Evolutionary conservation across 2,888 invertebrate species (phyloP), one percentile per base, ranked within the genome.

Genomic region (Hypomecis punctinalis): DNA sequence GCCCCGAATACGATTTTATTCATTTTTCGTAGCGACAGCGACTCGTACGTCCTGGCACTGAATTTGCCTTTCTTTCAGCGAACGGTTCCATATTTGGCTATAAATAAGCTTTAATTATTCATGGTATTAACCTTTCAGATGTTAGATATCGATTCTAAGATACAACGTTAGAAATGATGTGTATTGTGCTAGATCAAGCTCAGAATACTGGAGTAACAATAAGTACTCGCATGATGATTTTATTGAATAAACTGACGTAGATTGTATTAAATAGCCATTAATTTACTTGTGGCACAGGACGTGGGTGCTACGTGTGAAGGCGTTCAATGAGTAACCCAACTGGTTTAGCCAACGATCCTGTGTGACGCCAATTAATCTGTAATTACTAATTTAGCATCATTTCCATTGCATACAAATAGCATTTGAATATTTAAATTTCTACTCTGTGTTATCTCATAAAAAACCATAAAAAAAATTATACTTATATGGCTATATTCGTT

Each of bases 21-120:
- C 86, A 92, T 92, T 92, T 92, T 92, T 92, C 91, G 92, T 73
- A 84, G 79, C 83, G 83, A 87, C 90, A 88, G 90, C 75, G 90
- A 85, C 90, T 86, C 79, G 91, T 74, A 90, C 92, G 76, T 76
- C 80, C 89, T 92, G 92, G 91, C 78, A 93, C 92, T 85, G 89
- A 82, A 84, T 84, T 82, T 73, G 75, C 77, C 81, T 85, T 88
- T 89, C 90, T 90, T 91, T 91, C 81, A 82, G 76, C 73, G 69
- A 71, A 76, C 72, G 58, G 60, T 59, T 57, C 53, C 56, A 59
- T 58, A 23, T 39, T 61, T 40, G 53, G 59, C 52, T 61, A 42
- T 48, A 49, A 54, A 39, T 58, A 57, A 49, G 56, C 54, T 36
- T 36, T 49, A 66, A 13, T 10, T 58, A 58, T 63, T 52, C 40